phyloP scores from a whole-genome alignment of 2,888 invertebrate species.

The Agrotis segetum region DNA sequence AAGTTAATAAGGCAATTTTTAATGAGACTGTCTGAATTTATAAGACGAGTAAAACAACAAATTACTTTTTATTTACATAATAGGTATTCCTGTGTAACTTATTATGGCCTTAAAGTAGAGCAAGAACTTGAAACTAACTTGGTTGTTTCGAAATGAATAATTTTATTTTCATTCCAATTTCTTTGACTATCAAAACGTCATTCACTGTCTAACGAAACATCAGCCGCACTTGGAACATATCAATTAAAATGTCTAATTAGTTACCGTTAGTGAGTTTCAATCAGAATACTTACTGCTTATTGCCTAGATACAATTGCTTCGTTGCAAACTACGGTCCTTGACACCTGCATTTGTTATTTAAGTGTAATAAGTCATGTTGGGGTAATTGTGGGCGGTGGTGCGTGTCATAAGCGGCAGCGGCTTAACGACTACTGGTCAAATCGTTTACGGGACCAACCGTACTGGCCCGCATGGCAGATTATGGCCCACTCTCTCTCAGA shows the following conservation, averaged over 20 bases:
- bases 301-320: conserved; percentile 20
- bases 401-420: conserved; percentile 34
- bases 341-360: conserved; percentile 48
- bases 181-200: conserved; percentile 19
- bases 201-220: conserved; percentile 26
- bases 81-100: no score
- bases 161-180: conserved; percentile 30
- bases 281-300: not conserved
- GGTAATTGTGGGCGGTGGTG: conserved; percentile 39
- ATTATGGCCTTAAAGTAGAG: not conserved
- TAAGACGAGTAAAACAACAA: no score
- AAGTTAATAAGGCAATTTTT: no score
- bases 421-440: no score
- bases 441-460: no score
- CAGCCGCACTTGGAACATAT: conserved; percentile 32
- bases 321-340: conserved; percentile 54
- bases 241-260: conserved; percentile 51
- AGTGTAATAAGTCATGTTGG: conserved; percentile 54
- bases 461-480: no score
- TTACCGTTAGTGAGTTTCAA: conserved; percentile 4
- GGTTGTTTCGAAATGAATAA: conserved; percentile 2
- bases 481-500: no score
- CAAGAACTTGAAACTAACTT: not conserved
- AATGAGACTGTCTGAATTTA: no score
- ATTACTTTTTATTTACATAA: no score